A percentile compares a stretch with the other conserved stretches of the same genome.
These are phyloP conservation scores for Cossypha niveicapilla DNA, from an alignment of 2,797 vertebrate species.

Conservation along the genomic window DNA sequence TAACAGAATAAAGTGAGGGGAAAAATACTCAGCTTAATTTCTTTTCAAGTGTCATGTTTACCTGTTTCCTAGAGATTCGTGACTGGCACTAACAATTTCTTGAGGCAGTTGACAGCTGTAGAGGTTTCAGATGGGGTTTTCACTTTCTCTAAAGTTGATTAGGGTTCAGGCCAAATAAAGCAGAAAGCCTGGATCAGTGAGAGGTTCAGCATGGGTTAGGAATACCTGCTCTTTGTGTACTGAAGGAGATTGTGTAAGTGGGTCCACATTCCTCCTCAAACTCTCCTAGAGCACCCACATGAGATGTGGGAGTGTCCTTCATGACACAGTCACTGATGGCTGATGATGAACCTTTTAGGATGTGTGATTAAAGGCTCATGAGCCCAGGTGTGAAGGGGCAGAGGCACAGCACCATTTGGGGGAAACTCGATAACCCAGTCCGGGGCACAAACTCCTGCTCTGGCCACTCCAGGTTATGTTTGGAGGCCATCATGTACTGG, in stretches of 20 bases:
- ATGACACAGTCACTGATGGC: background rate
- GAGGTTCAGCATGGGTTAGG: background rate
- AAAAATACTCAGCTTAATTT: background rate
- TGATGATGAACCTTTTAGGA: background rate
- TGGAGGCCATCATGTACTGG: rapidly evolving
- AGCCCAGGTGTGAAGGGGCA: rapidly evolving
- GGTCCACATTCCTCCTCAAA: background rate
- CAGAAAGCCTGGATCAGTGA: background rate
- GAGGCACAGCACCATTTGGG: rapidly evolving
- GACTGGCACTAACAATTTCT: background rate
- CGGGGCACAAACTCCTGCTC: rapidly evolving
- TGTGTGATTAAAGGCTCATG: background rate
- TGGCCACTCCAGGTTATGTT: background rate
- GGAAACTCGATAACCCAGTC: background rate
- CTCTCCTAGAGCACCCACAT: rapidly evolving
- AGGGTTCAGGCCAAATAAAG: background rate
- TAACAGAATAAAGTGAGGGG: background rate
- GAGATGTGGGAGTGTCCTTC: background rate
- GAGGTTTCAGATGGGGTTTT: background rate
- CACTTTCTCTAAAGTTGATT: background rate
- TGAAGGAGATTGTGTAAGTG: background rate
- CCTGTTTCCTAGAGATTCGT: background rate
- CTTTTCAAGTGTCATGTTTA: background rate
- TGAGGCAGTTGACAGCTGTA: background rate
- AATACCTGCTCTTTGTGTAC: background rate